Percentiles rank a stretch among this genome's conserved stretches.
Conservation (phyloP, 2,888 invertebrate species). For the Lacanobia wlatinum region DNA sequence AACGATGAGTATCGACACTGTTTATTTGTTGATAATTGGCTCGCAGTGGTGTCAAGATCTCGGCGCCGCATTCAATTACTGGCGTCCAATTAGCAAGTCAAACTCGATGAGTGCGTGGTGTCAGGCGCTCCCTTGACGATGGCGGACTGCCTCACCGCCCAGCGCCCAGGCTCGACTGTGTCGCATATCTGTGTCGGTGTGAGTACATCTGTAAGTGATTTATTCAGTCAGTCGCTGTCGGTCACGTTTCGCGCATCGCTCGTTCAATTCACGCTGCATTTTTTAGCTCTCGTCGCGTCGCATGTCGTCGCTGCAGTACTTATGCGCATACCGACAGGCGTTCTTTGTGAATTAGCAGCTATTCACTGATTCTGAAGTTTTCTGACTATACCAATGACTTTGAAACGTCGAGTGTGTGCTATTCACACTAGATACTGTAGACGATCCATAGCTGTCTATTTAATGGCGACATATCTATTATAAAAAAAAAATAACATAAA, state of each 20-base stretch:
- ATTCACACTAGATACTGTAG: neutral
- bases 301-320: no score
- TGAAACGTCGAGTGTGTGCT: neutral
- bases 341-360: slow-evolving; percentile 3
- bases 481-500: no score
- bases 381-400: neutral
- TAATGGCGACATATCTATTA: neutral
- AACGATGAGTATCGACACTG: neutral
- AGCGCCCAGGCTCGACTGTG: no score
- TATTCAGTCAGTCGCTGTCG: slow-evolving; percentile 11
- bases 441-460: no score
- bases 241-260: neutral
- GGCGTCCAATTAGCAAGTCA: slow-evolving; percentile 16
- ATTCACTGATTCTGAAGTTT: neutral
- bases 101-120: slow-evolving; percentile 6
- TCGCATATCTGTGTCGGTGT: neutral
- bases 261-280: slow-evolving; percentile 10
- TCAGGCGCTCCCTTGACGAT: no score
- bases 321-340: neutral
- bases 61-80: slow-evolving; percentile 16
- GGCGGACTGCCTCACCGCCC: no score
- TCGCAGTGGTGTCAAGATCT: slow-evolving; percentile 6
- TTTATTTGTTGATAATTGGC: neutral
- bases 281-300: neutral
- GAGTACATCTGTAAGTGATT: neutral